A percentile compares a stretch with the other conserved stretches of the same genome.
phyloP scores from a whole-genome alignment of 2,797 vertebrate species.

The Pseudopleuronectes americanus region DNA sequence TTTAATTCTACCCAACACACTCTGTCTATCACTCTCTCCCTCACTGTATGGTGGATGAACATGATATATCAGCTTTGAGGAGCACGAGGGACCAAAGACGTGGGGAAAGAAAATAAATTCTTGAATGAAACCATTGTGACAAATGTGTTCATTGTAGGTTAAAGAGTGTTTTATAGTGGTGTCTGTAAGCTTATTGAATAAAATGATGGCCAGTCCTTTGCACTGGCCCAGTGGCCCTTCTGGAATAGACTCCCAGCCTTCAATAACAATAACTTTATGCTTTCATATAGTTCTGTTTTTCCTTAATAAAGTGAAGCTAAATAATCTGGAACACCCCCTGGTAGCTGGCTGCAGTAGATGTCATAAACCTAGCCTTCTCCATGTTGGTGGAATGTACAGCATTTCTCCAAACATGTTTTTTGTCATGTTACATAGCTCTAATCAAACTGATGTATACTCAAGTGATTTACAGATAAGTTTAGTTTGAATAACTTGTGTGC shows the following conservation, averaged over 20 bases:
- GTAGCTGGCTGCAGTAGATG: too few relatives aligned
- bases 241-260: background rate
- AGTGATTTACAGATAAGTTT: too few relatives aligned
- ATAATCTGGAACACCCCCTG: too few relatives aligned
- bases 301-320: too few relatives aligned
- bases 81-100: background rate
- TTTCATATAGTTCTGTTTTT: background rate
- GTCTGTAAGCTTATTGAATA: background rate
- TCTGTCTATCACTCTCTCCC: conserved; percentile 23
- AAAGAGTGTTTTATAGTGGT: background rate
- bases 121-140: background rate
- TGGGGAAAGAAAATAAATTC: background rate
- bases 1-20: conserved; percentile 14
- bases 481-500: too few relatives aligned
- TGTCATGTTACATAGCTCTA: too few relatives aligned
- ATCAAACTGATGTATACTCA: too few relatives aligned
- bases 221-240: too few relatives aligned
- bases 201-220: background rate
- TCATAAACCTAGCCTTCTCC: too few relatives aligned
- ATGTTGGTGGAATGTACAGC: too few relatives aligned
- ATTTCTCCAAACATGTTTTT: too few relatives aligned
- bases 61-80: background rate
- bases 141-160: background rate
- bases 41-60: conserved; percentile 6
- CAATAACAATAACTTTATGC: background rate